These are phyloP conservation scores for Dascillus cervinus DNA, from an alignment of 2,888 invertebrate species.

Conservation along the genomic window DNA sequence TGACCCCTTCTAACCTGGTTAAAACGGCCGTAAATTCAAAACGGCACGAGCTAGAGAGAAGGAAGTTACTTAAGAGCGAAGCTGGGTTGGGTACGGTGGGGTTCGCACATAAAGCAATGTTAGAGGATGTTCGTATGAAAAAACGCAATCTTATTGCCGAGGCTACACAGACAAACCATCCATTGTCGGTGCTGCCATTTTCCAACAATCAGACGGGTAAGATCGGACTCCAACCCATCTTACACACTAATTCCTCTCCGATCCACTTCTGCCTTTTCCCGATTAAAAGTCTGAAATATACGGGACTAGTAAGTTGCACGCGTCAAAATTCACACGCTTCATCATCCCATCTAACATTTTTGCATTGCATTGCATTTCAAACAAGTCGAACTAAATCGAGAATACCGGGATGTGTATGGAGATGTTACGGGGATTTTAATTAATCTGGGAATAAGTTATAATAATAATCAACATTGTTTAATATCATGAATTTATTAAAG, in stretches of 20 bases:
- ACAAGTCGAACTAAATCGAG: too few relatives aligned
- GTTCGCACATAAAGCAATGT: constrained; percentile 26
- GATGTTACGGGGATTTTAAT: too few relatives aligned
- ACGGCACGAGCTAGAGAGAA: constrained; percentile 48
- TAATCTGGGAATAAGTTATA: too few relatives aligned
- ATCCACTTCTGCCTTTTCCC: constrained; percentile 12
- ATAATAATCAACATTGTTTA: too few relatives aligned
- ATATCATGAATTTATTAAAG: too few relatives aligned
- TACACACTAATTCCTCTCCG: constrained; percentile 17
- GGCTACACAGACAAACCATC: constrained; percentile 43
- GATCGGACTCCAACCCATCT: constrained; percentile 36
- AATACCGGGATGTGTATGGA: too few relatives aligned
- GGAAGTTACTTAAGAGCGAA: constrained; percentile 45
- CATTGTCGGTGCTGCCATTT: constrained; percentile 40
- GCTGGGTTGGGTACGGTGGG: constrained; percentile 35
- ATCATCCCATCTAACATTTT: too few relatives aligned
- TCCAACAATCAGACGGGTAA: constrained; percentile 54
- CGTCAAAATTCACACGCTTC: too few relatives aligned
- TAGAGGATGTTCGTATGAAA: constrained; percentile 38
- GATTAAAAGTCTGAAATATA: constrained; percentile 12
- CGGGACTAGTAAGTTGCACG: constrained; percentile 2
- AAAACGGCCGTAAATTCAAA: constrained; percentile 60
- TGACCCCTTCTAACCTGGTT: constrained; percentile 55
- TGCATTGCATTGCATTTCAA: too few relatives aligned
- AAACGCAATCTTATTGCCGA: constrained; percentile 43